Conservation (phyloP, 2,888 invertebrate species). For the Chromoteleia sp. region DNA sequence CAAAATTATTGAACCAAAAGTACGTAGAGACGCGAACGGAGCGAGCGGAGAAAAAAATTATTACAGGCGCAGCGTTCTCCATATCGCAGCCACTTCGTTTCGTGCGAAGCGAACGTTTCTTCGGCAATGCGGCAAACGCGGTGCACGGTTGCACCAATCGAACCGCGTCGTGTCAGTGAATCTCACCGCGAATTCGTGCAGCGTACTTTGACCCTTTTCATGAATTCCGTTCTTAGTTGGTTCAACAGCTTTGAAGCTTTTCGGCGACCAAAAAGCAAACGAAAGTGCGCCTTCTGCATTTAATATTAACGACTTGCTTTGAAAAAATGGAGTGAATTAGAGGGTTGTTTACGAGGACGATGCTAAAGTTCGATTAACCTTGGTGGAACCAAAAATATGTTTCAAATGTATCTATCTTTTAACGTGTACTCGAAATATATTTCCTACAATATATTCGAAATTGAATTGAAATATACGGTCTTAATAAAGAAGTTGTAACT, state of each 20-base stretch:
- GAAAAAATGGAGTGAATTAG: not conserved
- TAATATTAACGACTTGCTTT: slow-evolving; percentile 13
- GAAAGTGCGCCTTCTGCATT: slow-evolving; percentile 24
- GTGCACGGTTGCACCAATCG: slow-evolving; percentile 70
- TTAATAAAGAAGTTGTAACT: too few species aligned
- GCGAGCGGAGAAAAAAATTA: not conserved
- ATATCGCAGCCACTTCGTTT: slow-evolving; percentile 65
- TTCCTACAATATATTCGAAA: too few species aligned
- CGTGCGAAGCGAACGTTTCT: slow-evolving; percentile 70
- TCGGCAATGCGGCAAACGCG: slow-evolving; percentile 72
- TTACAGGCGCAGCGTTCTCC: slow-evolving; percentile 31
- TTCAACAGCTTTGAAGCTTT: slow-evolving; percentile 52
- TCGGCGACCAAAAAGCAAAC: slow-evolving; percentile 17
- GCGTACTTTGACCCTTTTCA: slow-evolving; percentile 66
- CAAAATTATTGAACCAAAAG: not conserved
- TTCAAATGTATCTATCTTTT: too few species aligned
- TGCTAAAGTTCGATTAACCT: not conserved
- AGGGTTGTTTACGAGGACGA: not conserved
- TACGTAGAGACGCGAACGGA: not conserved
- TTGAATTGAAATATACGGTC: too few species aligned
- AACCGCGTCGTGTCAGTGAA: slow-evolving; percentile 69
- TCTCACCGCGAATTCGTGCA: slow-evolving; percentile 68
- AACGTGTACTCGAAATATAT: too few species aligned
- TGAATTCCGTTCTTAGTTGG: slow-evolving; percentile 39
- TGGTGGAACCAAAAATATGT: too few species aligned